phyloP scores from a whole-genome alignment of 2,888 invertebrate genomes.

The Tipula unca region DNA sequence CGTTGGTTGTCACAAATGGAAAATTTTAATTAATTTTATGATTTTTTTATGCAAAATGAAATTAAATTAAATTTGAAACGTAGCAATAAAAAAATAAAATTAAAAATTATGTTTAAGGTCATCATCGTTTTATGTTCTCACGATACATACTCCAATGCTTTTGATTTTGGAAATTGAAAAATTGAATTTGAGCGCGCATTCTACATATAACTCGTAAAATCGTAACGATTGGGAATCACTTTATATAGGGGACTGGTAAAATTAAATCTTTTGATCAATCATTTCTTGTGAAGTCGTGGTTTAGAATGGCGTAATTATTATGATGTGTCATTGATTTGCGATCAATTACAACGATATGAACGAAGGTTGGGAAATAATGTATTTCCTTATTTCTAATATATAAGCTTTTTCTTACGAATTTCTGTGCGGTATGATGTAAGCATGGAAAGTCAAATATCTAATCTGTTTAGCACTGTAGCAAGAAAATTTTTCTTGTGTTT shows the following conservation, averaged over 20 bases:
- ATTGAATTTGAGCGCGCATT: too few relatives aligned
- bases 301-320: neutral
- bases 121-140: neutral
- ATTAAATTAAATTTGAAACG: neutral
- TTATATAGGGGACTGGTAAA: too few relatives aligned
- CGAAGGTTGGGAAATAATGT: neutral
- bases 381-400: neutral
- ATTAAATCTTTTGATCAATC: too few relatives aligned
- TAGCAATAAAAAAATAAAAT: too few relatives aligned
- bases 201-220: too few relatives aligned
- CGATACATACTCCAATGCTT: too few relatives aligned
- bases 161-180: too few relatives aligned
- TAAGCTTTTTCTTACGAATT: neutral
- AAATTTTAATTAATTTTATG: neutral
- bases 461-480: too few relatives aligned
- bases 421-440: neutral
- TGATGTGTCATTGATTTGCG: neutral
- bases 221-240: too few relatives aligned
- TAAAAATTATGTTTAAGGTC: neutral
- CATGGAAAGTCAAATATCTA: too few relatives aligned
- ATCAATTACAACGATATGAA: neutral
- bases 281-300: too few relatives aligned
- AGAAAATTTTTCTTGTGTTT: too few relatives aligned
- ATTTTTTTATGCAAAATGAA: neutral
- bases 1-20: neutral